These are phyloP conservation scores for Yponomeuta sedellus DNA, from an alignment of 2,888 invertebrate genomes.

Conservation along the genomic window DNA sequence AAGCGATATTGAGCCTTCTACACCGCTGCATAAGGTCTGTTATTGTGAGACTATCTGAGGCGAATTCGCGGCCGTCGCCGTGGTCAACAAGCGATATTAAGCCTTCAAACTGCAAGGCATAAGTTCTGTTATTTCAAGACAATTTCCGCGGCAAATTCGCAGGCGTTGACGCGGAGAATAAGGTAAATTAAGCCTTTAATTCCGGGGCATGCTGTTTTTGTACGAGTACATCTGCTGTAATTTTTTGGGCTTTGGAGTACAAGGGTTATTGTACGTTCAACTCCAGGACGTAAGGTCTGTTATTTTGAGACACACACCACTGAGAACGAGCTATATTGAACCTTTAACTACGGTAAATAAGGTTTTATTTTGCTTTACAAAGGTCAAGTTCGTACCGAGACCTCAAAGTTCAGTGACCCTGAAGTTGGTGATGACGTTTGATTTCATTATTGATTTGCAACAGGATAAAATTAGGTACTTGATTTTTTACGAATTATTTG, in stretches of 20 bases:
- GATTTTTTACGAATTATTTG: too few relatives aligned
- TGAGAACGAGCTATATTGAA: neutral
- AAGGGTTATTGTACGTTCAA: neutral
- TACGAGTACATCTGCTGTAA: too few relatives aligned
- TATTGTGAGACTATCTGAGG: neutral
- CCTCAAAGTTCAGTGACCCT: too few relatives aligned
- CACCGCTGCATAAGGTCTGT: neutral
- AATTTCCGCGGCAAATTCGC: slow-evolving; percentile 34
- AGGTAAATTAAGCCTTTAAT: neutral
- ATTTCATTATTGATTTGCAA: too few relatives aligned
- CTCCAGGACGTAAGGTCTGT: neutral
- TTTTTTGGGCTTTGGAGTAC: too few relatives aligned
- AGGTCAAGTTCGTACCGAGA: too few relatives aligned
- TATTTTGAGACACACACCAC: slow-evolving; percentile 13
- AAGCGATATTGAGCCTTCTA: slow-evolving; percentile 7
- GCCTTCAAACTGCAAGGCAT: neutral
- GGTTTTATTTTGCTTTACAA: too few relatives aligned
- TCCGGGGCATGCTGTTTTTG: neutral
- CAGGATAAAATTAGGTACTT: too few relatives aligned
- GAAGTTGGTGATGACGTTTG: too few relatives aligned
- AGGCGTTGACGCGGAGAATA: slow-evolving; percentile 39
- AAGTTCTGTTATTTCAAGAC: neutral
- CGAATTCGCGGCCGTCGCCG: slow-evolving; percentile 52
- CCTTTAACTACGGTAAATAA: neutral
- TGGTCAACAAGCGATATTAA: slow-evolving; percentile 1